phyloP scores from a whole-genome alignment of 23 tunicate genomes.

The Trididemnum nubilum region DNA sequence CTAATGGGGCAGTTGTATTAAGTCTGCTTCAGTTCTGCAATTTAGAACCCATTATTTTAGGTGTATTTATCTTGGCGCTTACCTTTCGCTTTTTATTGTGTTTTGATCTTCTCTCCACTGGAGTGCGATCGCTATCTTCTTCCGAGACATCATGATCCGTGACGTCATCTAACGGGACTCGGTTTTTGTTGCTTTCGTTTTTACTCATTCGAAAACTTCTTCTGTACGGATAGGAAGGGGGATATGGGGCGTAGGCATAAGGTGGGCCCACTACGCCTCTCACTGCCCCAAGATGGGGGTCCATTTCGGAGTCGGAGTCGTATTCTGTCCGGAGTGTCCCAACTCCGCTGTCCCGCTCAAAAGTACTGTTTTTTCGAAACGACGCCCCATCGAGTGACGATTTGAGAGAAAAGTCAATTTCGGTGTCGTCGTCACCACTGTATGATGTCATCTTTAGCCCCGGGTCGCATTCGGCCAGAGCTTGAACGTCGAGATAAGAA shows the following conservation, averaged over 20 bases:
- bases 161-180: conserved; percentile 23
- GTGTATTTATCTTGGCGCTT: too few species aligned
- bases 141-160: conserved; percentile 9
- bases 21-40: too few species aligned
- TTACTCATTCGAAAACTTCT: neutral
- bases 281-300: neutral
- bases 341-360: conserved; percentile 79
- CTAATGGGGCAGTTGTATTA: too few species aligned
- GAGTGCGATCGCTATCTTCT: neutral
- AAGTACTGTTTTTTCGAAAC: conserved; percentile 13
- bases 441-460: conserved; percentile 20
- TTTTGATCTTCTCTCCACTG: neutral
- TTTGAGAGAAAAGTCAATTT: conserved; percentile 34
- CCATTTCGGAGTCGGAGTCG: conserved; percentile 36
- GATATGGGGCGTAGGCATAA: neutral
- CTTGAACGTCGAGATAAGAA: conserved; percentile 54
- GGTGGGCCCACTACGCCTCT: neutral
- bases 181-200: neutral
- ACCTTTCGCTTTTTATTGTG: neutral
- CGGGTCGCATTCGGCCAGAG: conserved; percentile 85
- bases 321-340: conserved; percentile 59
- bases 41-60: too few species aligned
- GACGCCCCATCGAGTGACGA: conserved; percentile 46
- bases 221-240: neutral
- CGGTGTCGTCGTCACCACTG: conserved; percentile 32